Conservation (phyloP, 2,888 invertebrate genomes). For the Dryomyza anilis region DNA sequence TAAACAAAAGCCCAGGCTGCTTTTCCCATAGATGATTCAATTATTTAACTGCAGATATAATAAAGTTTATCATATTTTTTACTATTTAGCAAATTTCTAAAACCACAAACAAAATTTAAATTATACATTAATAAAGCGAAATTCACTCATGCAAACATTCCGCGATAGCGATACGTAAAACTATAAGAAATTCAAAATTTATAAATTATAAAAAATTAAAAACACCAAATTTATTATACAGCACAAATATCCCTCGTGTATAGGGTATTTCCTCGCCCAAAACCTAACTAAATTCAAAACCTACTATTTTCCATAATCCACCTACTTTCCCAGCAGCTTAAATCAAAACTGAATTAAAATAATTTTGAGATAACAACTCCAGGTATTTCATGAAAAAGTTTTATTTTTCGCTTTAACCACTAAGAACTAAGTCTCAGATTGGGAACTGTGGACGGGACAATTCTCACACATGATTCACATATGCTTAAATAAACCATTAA, state of each 20-base stretch:
- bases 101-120: neutral
- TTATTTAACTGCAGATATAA: neutral
- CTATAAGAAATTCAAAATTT: conserved; percentile 28
- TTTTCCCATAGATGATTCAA: neutral
- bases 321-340: conserved; percentile 3
- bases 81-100: too few species aligned
- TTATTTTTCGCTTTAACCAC: conserved; percentile 36
- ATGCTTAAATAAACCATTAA: conserved; percentile 47
- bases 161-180: conserved; percentile 60
- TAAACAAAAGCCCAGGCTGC: neutral
- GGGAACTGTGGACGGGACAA: conserved; percentile 78
- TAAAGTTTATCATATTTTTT: too few species aligned
- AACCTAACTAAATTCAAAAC: neutral
- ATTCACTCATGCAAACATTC: too few species aligned
- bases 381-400: conserved; percentile 36
- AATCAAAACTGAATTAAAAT: conserved; percentile 36
- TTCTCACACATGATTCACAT: conserved; percentile 71
- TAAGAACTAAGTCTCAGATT: conserved; percentile 67
- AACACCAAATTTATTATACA: conserved; percentile 22
- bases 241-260: neutral
- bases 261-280: neutral
- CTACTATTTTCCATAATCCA: neutral
- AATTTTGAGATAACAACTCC: conserved; percentile 41
- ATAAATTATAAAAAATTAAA: neutral
- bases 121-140: too few species aligned